Evolutionary conservation across 2,888 invertebrate species (phyloP).

Genomic region (Drosophila austrosaltans): DNA sequence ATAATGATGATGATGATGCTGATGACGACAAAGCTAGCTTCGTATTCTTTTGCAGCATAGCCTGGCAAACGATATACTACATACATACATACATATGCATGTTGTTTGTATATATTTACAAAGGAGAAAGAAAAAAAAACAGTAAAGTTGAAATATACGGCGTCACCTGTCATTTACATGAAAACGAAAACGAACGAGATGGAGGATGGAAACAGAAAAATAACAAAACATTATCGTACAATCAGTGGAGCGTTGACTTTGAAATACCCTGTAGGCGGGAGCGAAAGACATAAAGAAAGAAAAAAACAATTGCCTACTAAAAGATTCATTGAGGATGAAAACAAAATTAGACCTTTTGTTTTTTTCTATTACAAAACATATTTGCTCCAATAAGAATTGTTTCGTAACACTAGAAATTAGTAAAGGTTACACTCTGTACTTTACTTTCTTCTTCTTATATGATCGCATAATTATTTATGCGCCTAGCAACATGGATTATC

Average conservation of each 20-base stretch:
- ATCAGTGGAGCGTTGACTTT: background rate
- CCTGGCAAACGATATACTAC: too few relatives aligned
- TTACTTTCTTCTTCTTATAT: background rate
- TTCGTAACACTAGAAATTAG: background rate
- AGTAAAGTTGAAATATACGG: constrained; percentile 51
- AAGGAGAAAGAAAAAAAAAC: constrained; percentile 21
- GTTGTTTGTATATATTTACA: constrained; percentile 29
- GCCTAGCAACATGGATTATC: too few relatives aligned
- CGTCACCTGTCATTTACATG: constrained; percentile 63
- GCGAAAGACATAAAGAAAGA: too few relatives aligned
- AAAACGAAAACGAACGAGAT: constrained; percentile 25
- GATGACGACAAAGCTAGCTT: constrained; percentile 5
- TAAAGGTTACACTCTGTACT: too few relatives aligned
- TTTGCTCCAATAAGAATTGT: too few relatives aligned
- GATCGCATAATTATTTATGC: too few relatives aligned
- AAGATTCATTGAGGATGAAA: too few relatives aligned
- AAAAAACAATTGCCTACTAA: too few relatives aligned
- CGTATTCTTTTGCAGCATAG: background rate
- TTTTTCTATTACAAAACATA: too few relatives aligned
- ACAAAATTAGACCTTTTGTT: too few relatives aligned
- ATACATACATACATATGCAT: constrained; percentile 1
- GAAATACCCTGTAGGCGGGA: background rate
- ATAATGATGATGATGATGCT: constrained; percentile 8
- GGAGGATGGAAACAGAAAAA: constrained; percentile 5
- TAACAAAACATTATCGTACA: background rate